Evolutionary conservation across 2,888 invertebrate species (phyloP).

Genomic region (Fabriciana adippe): DNA sequence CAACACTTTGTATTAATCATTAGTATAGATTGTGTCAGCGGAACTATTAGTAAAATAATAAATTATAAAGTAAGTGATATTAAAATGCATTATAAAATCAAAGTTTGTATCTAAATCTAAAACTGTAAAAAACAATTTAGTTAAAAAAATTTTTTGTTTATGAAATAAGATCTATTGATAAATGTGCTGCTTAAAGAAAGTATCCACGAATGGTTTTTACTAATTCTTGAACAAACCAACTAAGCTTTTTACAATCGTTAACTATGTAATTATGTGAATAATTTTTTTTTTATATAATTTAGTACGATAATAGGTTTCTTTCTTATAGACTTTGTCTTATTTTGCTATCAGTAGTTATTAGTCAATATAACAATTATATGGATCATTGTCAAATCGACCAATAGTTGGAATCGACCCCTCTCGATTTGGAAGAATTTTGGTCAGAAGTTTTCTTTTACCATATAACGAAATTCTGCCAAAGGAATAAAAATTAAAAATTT

Average conservation of each 20-base stretch:
- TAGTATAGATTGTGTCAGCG: constrained; percentile 31
- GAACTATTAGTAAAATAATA: constrained; percentile 16
- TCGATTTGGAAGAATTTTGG: too few relatives aligned
- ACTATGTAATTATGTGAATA: neutral
- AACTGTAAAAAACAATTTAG: too few relatives aligned
- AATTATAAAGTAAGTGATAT: constrained; percentile 4
- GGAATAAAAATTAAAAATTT: too few relatives aligned
- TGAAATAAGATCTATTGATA: too few relatives aligned
- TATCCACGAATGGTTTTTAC: neutral
- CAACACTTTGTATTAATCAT: constrained; percentile 26
- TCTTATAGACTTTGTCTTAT: constrained; percentile 38
- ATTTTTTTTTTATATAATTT: constrained; percentile 1
- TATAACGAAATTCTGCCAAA: too few relatives aligned
- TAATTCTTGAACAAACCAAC: neutral
- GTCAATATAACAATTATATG: neutral
- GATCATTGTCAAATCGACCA: too few relatives aligned
- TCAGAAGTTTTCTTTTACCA: too few relatives aligned
- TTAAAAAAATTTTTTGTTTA: too few relatives aligned
- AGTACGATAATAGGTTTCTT: constrained; percentile 11
- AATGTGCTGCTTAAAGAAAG: neutral
- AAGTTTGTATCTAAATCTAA: neutral
- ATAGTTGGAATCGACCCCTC: too few relatives aligned
- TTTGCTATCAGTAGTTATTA: constrained; percentile 40
- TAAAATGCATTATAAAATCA: neutral
- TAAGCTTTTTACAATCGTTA: neutral